These are phyloP conservation scores for Pogonocichla stellata DNA, from an alignment of 2,113 vertebrate genomes.

Conservation along the genomic window DNA sequence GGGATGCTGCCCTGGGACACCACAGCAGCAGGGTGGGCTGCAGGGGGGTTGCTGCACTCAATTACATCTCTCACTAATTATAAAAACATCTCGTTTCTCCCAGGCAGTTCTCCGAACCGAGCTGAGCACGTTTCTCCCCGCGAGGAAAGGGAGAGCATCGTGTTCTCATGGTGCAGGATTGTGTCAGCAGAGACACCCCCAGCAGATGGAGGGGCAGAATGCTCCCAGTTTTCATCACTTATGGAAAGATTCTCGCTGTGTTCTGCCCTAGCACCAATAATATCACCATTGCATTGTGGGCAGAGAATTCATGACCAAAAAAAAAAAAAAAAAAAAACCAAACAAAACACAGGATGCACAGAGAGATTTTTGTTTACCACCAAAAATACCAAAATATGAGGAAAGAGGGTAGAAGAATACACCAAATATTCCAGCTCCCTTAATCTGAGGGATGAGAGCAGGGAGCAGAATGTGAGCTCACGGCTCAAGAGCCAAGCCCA, in stretches of 20 bases:
- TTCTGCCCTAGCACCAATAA: background rate
- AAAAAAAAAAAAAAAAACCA: background rate
- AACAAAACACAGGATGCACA: fast-evolving
- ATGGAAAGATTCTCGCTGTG: background rate
- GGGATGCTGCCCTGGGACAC: background rate
- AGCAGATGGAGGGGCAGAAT: background rate
- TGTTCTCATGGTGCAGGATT: background rate
- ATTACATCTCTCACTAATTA: background rate
- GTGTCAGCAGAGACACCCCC: background rate
- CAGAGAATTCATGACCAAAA: background rate
- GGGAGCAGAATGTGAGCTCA: background rate
- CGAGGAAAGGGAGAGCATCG: background rate
- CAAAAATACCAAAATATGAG: background rate
- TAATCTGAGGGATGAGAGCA: background rate
- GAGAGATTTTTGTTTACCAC: background rate
- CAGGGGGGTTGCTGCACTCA: background rate
- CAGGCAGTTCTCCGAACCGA: background rate
- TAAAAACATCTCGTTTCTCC: background rate
- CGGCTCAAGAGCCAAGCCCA: background rate
- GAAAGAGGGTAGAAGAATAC: background rate
- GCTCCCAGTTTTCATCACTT: background rate
- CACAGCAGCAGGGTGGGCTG: background rate
- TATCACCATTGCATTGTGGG: fast-evolving
- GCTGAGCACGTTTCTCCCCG: background rate
- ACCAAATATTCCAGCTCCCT: background rate